Base-by-base conservation (phyloP, 2,797 vertebrate genomes). In the Epinephelus malabaricus region DNA sequence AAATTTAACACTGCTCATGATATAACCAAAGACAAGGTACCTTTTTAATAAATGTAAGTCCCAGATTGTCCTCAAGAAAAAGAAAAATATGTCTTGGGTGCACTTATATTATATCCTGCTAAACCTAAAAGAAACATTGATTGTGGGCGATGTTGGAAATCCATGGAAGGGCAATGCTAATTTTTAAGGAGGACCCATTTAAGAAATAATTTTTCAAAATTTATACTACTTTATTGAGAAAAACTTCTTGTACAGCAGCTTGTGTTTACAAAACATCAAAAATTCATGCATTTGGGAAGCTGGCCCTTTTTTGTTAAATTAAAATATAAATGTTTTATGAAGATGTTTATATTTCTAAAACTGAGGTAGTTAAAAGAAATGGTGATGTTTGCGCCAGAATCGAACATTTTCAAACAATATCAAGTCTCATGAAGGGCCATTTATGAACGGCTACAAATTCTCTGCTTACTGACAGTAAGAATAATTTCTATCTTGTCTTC, bases 401-500 rank as follows among this genome's bases (percentile, higher is more conserved):
- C 5, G 23, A 64, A 55, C 8, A n/a, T 6, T 10, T 17, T 13
- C 0, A 46, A 4, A 46, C 13, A 45, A 45, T 14, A 45, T 11
- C 12, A 3, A n/a, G n/a, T 11, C 3, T 5, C 11, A 8, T 0
- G 5, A n/a, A 66, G 53, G 17, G 13, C 17, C 12, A 40, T 6
- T 5, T 46, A 14, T 8, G 2, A 23, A 34, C 54, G 38, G 23
- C 19, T 8, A 19, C 11, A 53, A 34, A 45, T 45, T 3, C 5
- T 55, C 38, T 17, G 27, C 15, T 50, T 49, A 2, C 58, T 43
- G n/a, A 45, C 34, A 23, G 8, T 1, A 51, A n/a, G n/a, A 40
- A 5, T 7, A 30, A n/a, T 47, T 40, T 61, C 50, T 23, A 27
- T 56, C 58, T 62, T 64, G 23, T 58, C 60, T 76, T 66, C 2